Evolutionary conservation across 2,797 vertebrate genomes (phyloP).

Genomic region (Champsocephalus gunnari): DNA sequence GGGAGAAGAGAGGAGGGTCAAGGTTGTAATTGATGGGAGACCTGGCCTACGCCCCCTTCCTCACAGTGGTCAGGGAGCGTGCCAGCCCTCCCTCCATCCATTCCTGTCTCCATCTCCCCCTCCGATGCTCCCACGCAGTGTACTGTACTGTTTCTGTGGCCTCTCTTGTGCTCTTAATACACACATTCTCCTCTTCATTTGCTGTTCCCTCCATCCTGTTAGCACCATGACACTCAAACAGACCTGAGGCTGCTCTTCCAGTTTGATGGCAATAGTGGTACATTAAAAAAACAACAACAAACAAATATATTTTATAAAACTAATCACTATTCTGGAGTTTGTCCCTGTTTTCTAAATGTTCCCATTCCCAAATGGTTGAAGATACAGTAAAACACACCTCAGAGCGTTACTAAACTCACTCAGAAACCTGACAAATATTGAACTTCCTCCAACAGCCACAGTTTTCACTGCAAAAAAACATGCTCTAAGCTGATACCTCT

Average conservation of each 20-base stretch:
- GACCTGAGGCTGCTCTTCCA: slow-evolving; percentile 9
- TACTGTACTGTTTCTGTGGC: slow-evolving; percentile 48
- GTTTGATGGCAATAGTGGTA: not conserved
- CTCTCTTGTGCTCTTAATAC: slow-evolving; percentile 34
- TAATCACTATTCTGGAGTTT: not conserved
- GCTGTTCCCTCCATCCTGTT: slow-evolving; percentile 15
- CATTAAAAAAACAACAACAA: no score
- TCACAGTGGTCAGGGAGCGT: slow-evolving; percentile 78
- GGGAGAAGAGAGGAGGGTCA: slow-evolving; percentile 80
- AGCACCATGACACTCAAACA: not conserved
- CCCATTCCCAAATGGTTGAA: not conserved
- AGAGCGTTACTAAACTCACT: not conserved
- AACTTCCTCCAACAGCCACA: slow-evolving; percentile 14
- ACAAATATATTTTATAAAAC: not conserved
- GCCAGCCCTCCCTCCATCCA: slow-evolving; percentile 74
- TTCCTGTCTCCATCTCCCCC: slow-evolving; percentile 69
- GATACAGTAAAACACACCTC: not conserved
- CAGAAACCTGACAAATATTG: not conserved
- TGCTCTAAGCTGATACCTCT: slow-evolving; percentile 8
- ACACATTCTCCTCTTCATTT: slow-evolving; percentile 33
- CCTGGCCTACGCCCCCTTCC: slow-evolving; percentile 79
- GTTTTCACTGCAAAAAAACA: slow-evolving; percentile 31
- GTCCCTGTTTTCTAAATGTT: not conserved
- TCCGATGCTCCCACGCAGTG: slow-evolving; percentile 66
- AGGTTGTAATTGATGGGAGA: slow-evolving; percentile 87